Percentiles rank a stretch among this genome's conserved stretches.
These are phyloP conservation scores for Pteronotus mesoamericanus DNA, from an alignment of 2,797 vertebrate species.

Conservation along the genomic window DNA sequence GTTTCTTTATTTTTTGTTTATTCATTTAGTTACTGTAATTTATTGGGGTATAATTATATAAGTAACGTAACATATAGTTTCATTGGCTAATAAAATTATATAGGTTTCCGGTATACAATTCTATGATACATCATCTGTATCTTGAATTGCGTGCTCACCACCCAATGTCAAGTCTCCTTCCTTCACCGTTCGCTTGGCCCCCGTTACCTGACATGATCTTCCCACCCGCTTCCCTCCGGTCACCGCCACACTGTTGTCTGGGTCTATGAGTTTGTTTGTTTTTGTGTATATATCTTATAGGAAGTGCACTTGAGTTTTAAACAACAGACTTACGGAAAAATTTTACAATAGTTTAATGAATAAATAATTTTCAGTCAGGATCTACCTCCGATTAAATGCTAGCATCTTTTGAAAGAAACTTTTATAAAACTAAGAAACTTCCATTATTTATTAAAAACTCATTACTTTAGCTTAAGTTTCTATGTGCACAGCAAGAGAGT, in stretches of 20 bases:
- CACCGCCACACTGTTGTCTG: not conserved
- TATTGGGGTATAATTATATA: too few relatives aligned
- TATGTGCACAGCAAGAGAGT: slow-evolving; percentile 73
- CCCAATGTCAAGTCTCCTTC: not conserved
- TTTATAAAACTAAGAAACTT: slow-evolving; percentile 53
- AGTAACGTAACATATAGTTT: too few relatives aligned
- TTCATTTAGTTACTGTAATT: not conserved
- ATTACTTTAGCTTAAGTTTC: slow-evolving; percentile 14
- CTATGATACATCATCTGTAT: too few relatives aligned
- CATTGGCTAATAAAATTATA: not conserved
- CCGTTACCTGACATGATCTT: not conserved
- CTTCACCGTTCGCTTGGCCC: not conserved
- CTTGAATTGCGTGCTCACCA: not conserved
- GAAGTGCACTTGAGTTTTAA: not conserved
- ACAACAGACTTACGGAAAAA: not conserved
- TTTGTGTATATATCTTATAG: not conserved
- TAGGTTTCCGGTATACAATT: not conserved
- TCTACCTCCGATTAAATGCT: not conserved
- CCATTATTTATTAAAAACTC: slow-evolving; percentile 56
- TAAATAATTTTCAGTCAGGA: not conserved
- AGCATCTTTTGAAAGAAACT: slow-evolving; percentile 33
- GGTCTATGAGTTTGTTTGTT: not conserved
- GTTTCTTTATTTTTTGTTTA: not conserved
- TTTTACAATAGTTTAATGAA: not conserved
- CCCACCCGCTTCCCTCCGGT: not conserved